A percentile compares a stretch with the other conserved stretches of the same genome.
phyloP scores from a whole-genome alignment of 2,888 invertebrate species.

The Caenorhabditis sulstoni region DNA sequence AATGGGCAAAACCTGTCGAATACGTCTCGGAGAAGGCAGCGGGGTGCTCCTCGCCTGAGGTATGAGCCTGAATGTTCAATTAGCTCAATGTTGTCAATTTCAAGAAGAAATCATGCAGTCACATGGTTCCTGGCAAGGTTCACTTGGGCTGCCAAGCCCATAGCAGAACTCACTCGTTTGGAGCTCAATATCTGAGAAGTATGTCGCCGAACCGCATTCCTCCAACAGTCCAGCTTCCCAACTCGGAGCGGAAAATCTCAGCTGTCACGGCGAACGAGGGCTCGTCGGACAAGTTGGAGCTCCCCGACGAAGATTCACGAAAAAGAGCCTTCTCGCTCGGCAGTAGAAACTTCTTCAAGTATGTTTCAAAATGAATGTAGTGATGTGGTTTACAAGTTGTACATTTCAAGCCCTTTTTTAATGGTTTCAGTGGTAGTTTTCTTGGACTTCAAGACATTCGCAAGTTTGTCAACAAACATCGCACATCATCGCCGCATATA shows the following conservation, averaged over 20 bases:
- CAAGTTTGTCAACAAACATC: conserved; percentile 47
- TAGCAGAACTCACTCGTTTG: conserved; percentile 40
- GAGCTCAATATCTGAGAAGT: conserved; percentile 20
- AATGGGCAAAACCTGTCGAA: conserved; percentile 26
- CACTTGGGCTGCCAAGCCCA: conserved; percentile 32
- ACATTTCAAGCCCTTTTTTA: background rate
- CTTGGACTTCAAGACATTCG: conserved; percentile 56
- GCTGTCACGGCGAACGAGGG: conserved; percentile 7
- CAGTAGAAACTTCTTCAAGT: conserved; percentile 70
- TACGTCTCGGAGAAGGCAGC: conserved; percentile 28
- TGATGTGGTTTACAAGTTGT: background rate
- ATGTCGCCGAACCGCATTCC: conserved; percentile 19
- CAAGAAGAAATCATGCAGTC: background rate
- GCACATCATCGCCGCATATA: conserved; percentile 53
- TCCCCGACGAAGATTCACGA: conserved; percentile 68
- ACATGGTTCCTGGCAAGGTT: background rate
- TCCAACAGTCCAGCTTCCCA: conserved; percentile 59
- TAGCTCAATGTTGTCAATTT: too few relatives aligned
- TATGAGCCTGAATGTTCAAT: conserved; percentile 61
- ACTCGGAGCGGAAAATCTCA: conserved; percentile 37
- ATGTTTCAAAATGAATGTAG: conserved; percentile 16
- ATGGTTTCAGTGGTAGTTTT: conserved; percentile 33
- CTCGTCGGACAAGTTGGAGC: conserved; percentile 26
- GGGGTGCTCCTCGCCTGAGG: conserved; percentile 71
- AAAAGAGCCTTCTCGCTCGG: conserved; percentile 76